Conservation (phyloP, 2,113 vertebrate genomes). For the Mixornis gularis region DNA sequence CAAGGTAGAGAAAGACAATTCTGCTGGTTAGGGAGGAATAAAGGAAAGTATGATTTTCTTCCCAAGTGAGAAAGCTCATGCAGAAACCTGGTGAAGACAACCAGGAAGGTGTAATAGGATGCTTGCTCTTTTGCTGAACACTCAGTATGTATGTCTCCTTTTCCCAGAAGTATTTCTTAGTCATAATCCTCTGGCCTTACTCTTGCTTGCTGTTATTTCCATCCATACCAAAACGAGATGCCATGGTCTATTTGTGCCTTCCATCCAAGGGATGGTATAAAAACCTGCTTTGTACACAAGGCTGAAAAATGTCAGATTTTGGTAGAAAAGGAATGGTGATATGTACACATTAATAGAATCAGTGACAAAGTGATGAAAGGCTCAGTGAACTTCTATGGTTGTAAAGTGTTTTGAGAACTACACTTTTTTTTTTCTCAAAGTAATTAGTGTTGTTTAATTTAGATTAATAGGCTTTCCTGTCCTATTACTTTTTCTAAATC, state of each 20-base stretch:
- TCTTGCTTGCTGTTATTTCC: background rate
- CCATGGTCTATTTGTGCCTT: background rate
- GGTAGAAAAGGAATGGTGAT: background rate
- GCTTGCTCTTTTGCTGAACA: background rate
- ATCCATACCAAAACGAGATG: fast-evolving
- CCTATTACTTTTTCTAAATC: background rate
- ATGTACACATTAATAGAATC: background rate
- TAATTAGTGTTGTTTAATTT: background rate
- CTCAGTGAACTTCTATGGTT: background rate
- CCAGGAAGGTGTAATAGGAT: background rate
- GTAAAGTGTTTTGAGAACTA: background rate
- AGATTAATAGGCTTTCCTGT: background rate
- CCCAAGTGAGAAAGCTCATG: background rate
- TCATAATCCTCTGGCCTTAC: background rate
- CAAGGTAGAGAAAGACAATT: background rate
- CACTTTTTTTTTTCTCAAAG: background rate
- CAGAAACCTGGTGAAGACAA: background rate
- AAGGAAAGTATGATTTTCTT: background rate
- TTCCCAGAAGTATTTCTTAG: background rate
- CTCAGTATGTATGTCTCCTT: background rate
- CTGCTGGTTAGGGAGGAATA: background rate
- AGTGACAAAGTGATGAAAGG: background rate
- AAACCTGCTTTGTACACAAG: background rate
- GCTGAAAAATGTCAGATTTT: background rate
- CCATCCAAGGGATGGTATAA: background rate